These are phyloP conservation scores for Bradypodion pumilum DNA, from an alignment of 2,797 vertebrate genomes.

Conservation along the genomic window DNA sequence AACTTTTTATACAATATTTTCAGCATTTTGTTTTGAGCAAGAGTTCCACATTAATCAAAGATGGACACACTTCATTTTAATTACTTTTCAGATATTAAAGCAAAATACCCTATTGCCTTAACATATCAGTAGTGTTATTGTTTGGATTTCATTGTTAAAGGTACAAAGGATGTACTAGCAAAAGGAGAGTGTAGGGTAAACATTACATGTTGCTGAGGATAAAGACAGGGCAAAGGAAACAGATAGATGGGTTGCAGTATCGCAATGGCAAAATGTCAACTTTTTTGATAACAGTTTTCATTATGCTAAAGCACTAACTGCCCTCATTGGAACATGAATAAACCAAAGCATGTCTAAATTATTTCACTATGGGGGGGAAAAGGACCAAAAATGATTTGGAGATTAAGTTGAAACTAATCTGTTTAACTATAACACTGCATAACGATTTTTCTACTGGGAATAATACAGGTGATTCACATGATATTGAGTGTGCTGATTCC, in stretches of 20 bases:
- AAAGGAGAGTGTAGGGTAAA: background rate
- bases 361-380: conserved; percentile 7
- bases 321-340: conserved; percentile 17
- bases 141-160: background rate
- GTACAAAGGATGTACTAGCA: background rate
- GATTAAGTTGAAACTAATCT: conserved; percentile 17
- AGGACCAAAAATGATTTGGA: background rate
- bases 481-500: no score
- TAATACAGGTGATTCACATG: no score
- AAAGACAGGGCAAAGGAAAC: background rate
- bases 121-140: no score
- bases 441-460: no score
- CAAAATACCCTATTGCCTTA: background rate
- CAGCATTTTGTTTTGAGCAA: background rate
- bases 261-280: background rate
- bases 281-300: background rate
- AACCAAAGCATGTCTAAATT: conserved; percentile 24
- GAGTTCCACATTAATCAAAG: background rate
- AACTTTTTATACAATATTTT: background rate
- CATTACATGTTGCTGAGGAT: background rate
- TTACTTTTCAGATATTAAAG: background rate
- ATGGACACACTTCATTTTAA: background rate
- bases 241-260: background rate
- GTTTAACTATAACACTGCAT: background rate
- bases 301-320: background rate